A percentile compares a stretch with the other conserved stretches of the same genome.
These are phyloP conservation scores for Dinocampus coccinellae DNA, from an alignment of 2,888 invertebrate genomes.

Conservation along the genomic window DNA sequence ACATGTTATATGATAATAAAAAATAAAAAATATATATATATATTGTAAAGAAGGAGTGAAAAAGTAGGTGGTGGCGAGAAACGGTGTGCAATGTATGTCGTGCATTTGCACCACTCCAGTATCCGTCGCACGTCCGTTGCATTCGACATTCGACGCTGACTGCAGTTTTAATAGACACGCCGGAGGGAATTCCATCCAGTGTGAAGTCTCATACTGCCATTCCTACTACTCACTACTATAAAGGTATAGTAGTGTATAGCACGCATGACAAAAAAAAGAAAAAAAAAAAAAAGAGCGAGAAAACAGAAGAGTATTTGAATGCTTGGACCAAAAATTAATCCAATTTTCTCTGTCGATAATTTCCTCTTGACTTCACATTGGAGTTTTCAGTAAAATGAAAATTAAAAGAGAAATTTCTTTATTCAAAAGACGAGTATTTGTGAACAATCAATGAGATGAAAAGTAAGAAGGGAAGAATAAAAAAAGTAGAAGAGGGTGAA, in stretches of 20 bases:
- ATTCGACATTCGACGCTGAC: conserved; percentile 47
- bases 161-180: conserved; percentile 47
- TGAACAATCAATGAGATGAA: neutral
- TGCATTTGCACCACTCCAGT: conserved; percentile 36
- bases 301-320: conserved; percentile 16
- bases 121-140: conserved; percentile 47
- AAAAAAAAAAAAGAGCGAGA: too few relatives aligned
- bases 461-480: neutral
- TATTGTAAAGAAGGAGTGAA: neutral
- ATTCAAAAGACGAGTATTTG: neutral
- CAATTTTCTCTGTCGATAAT: neutral
- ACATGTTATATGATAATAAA: neutral
- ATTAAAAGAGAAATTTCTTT: conserved; percentile 3
- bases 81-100: conserved; percentile 27
- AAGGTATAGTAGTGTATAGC: neutral
- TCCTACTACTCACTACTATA: neutral
- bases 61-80: neutral
- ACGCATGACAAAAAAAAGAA: neutral
- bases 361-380: neutral
- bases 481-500: too few relatives aligned
- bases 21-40: neutral
- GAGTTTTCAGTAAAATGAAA: conserved; percentile 1
- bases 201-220: neutral
- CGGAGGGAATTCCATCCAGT: conserved; percentile 31
- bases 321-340: conserved; percentile 18